A percentile compares a stretch with the other conserved stretches of the same genome.
Conservation (phyloP, 1,140 invertebrate genomes). For the Antheraea mylitta region DNA sequence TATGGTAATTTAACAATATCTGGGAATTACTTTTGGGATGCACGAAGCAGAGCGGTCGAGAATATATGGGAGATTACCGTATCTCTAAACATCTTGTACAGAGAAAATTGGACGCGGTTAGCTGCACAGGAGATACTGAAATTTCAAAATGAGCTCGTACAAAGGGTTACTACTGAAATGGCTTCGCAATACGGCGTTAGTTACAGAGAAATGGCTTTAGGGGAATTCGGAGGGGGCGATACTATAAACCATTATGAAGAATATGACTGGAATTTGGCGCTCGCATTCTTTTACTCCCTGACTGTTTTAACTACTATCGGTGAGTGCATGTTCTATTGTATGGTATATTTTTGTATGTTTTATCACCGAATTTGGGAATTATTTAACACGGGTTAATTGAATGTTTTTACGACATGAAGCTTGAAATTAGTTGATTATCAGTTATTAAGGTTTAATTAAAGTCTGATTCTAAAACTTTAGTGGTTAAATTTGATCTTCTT, state of each 20-base stretch:
- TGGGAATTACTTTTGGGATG: slow-evolving; percentile 79
- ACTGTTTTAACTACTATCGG: slow-evolving; percentile 98
- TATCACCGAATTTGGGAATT: too few species aligned
- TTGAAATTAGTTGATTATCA: too few species aligned
- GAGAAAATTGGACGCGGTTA: slow-evolving; percentile 94
- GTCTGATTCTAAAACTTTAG: too few species aligned
- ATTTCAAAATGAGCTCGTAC: slow-evolving; percentile 90
- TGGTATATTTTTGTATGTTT: too few species aligned
- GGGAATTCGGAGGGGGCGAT: slow-evolving; percentile 62
- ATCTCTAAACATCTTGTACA: slow-evolving; percentile 94
- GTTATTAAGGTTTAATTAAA: too few species aligned
- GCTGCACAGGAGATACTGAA: slow-evolving; percentile 76
- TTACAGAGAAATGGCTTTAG: slow-evolving; percentile 76
- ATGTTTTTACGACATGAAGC: too few species aligned
- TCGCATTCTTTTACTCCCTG: slow-evolving; percentile 96
- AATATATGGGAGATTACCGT: slow-evolving; percentile 98
- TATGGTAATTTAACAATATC: slow-evolving; percentile 69
- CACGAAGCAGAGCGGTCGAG: slow-evolving; percentile 87
- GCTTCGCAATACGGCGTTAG: slow-evolving; percentile 73
- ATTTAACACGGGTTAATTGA: too few species aligned
- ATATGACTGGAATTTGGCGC: slow-evolving; percentile 94
- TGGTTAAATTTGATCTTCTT: too few species aligned
- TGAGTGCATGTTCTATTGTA: slow-evolving; percentile 79
- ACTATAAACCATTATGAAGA: slow-evolving; percentile 75
- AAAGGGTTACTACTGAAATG: slow-evolving; percentile 88